A percentile compares a stretch with the other conserved stretches of the same genome.
Evolutionary conservation across 2,797 vertebrate genomes (phyloP).

Genomic region (Diplodus sargus): DNA sequence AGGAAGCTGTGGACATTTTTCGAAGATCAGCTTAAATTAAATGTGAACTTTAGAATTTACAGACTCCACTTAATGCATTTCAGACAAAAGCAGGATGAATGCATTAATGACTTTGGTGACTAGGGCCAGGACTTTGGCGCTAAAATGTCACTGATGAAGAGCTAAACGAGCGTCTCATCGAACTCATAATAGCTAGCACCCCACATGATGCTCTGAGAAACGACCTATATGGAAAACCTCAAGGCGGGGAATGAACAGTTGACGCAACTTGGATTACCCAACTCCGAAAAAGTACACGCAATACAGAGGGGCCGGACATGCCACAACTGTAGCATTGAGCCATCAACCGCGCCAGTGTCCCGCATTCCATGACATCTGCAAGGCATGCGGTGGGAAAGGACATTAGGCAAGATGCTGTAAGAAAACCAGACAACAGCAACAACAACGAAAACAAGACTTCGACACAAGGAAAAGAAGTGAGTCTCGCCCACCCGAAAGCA

Average conservation of each 20-base stretch:
- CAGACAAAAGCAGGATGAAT: neutral
- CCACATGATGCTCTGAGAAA: neutral
- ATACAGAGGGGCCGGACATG: neutral
- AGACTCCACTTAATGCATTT: neutral
- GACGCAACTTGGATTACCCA: too few relatives aligned
- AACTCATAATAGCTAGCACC: neutral
- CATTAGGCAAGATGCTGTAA: neutral
- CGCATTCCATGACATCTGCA: neutral
- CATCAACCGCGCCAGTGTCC: neutral
- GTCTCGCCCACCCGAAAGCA: too few relatives aligned
- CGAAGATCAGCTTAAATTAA: neutral
- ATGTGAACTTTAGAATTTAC: neutral
- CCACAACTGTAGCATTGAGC: neutral
- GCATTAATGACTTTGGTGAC: slow-evolving; percentile 2
- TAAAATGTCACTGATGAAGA: neutral
- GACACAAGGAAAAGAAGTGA: too few relatives aligned
- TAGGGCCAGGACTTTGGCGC: neutral
- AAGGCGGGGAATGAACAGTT: neutral
- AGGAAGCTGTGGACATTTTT: neutral
- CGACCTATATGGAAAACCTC: neutral
- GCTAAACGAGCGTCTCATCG: neutral
- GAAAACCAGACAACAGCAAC: neutral
- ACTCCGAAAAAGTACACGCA: too few relatives aligned
- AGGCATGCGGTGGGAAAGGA: neutral
- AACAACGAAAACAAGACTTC: too few relatives aligned